A percentile compares a stretch with the other conserved stretches of the same genome.
Evolutionary conservation across 2,797 vertebrate genomes (phyloP).

Genomic region (Coreius guichenoti): DNA sequence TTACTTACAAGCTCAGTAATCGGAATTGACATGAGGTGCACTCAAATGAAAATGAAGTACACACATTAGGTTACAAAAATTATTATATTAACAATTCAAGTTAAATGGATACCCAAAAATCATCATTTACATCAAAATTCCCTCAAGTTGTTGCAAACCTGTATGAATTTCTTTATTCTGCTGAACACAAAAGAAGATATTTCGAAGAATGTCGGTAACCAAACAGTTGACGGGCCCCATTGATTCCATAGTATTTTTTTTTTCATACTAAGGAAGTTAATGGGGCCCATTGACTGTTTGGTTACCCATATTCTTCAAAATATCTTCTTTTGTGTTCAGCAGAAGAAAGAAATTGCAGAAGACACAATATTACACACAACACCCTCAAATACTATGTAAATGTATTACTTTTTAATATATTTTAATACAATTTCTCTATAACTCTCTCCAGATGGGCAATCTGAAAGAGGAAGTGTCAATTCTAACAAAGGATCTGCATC

Average conservation of each 20-base stretch:
- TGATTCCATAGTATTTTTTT: background rate
- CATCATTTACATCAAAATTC: background rate
- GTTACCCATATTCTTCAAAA: background rate
- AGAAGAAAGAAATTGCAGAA: background rate
- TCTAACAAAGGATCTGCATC: conserved; percentile 87
- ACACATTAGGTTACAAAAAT: background rate
- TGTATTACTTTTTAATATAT: background rate
- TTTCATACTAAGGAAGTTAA: background rate
- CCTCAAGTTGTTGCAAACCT: background rate
- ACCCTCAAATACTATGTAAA: background rate
- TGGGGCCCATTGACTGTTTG: too few relatives aligned
- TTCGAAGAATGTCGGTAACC: background rate
- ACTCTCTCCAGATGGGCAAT: conserved; percentile 80
- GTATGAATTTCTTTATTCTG: background rate
- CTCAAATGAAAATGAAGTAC: background rate
- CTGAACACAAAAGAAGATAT: background rate
- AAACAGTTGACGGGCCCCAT: background rate
- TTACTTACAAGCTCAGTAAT: background rate
- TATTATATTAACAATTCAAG: background rate
- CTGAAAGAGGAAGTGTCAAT: conserved; percentile 92
- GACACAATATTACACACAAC: background rate
- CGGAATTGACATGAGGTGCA: background rate
- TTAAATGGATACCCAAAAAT: background rate
- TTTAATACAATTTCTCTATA: background rate
- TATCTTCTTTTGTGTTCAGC: background rate